These are phyloP conservation scores for Hycleus cichorii DNA, from an alignment of 1,140 invertebrate genomes.

Conservation along the genomic window DNA sequence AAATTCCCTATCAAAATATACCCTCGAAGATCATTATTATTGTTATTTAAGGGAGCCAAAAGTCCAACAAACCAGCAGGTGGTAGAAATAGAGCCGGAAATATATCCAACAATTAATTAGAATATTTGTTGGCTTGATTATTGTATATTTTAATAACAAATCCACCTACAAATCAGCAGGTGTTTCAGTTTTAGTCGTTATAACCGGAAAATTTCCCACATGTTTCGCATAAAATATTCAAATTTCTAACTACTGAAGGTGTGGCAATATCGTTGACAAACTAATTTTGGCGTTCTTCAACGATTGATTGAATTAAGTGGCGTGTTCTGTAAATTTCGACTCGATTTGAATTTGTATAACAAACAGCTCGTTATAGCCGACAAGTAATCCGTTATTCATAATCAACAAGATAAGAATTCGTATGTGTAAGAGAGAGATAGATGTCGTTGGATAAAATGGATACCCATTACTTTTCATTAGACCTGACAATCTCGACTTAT, in stretches of 20 bases:
- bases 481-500: conserved; percentile 21
- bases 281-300: neutral
- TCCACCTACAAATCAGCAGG: no score
- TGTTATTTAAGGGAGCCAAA: no score
- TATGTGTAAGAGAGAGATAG: neutral
- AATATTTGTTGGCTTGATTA: no score
- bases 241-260: neutral
- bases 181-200: no score
- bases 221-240: no score
- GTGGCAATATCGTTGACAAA: neutral
- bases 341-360: neutral
- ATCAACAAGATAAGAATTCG: conserved; percentile 7
- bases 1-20: neutral
- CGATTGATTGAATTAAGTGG: neutral
- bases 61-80: no score
- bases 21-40: no score
- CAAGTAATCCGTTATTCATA: conserved; percentile 8
- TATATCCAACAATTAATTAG: no score
- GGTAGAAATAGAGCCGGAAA: no score
- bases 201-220: no score
- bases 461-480: conserved; percentile 26
- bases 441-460: conserved; percentile 12
- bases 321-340: neutral
- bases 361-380: neutral
- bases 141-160: no score